Base-by-base conservation (phyloP, 2,113 vertebrate genomes). In the Nannospalax galili region DNA sequence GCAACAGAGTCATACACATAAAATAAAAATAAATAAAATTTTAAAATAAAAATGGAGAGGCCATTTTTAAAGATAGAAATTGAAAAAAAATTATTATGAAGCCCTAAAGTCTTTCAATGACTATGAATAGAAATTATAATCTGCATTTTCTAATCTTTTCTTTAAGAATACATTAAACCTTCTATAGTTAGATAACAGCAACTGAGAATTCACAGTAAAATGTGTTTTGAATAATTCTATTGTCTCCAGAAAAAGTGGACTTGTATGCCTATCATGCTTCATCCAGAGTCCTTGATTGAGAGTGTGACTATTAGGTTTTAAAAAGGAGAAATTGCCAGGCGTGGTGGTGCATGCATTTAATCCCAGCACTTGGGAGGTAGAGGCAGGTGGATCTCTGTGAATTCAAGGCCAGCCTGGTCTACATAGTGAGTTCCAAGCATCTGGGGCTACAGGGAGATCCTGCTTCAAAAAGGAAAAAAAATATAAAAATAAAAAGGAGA, bases 141-240 rank as follows among this genome's bases (percentile, higher is more conserved):
- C 37, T 79, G 19, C 60, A 84, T 95, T 81, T 92, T 74, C 37
- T 65, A 14, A 32, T 85, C 92, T 90, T 92, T 62, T n/a, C 73
- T 58, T 82, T 91, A 77, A 37, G 20, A 95, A 95, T 87, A 87
- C 45, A 7, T 48, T 92, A 48, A 84, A 22, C 48, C 80, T 93
- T 22, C 58, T 62, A 75, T 8, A 81, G 5, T 70, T 90, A 60
- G 56, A 10, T 75, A 52, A 93, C 67, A n/a, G n/a, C n/a, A n/a
- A n/a, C n/a, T 30, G 56, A 69, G 56, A 65, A 60, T 91, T 81
- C 48, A 32, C 45, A 79, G 10, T 82, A 82, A 92, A 94, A 24
- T 65, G 14, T 88, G 40, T 62, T 69, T 88, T 15, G 75, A 42
- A 32, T 58, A 24, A 90, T 90, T 58, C 10, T 93, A 80, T 75